Conservation (phyloP, 1,140 invertebrate species). For the Drosophila pruinosa region DNA sequence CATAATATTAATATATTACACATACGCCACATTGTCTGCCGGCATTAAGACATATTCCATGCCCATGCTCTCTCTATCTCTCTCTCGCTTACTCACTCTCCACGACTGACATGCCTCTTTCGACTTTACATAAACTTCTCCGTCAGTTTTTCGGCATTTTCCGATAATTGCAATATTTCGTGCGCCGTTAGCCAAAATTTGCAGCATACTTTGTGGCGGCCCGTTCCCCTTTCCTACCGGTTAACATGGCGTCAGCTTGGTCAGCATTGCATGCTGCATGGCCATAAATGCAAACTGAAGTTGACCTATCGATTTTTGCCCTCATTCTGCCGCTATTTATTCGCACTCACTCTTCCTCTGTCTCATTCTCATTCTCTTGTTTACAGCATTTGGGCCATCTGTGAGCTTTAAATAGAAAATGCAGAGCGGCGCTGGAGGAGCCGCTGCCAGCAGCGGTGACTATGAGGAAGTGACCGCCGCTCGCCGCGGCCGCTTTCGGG, state of each 20-base stretch:
- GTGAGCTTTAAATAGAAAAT: conserved; percentile 37
- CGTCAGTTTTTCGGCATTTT: conserved; percentile 5
- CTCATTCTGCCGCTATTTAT: neutral
- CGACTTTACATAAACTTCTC: neutral
- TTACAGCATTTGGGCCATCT: conserved; percentile 38
- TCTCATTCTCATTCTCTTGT: neutral
- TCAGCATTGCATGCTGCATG: conserved; percentile 19
- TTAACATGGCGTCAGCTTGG: neutral
- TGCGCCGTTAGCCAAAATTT: neutral
- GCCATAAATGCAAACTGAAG: conserved; percentile 29
- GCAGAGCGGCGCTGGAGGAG: conserved; percentile 63
- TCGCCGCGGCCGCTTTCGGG: conserved; percentile 78
- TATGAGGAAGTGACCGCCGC: conserved; percentile 79
- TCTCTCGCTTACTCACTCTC: neutral
- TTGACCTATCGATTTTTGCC: conserved; percentile 52
- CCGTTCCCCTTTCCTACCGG: neutral
- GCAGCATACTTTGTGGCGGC: conserved; percentile 35
- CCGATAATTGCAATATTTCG: neutral
- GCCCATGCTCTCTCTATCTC: neutral
- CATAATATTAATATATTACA: conserved; percentile 37
- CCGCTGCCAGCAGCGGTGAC: conserved; percentile 54
- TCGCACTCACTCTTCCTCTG: neutral
- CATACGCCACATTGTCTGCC: conserved; percentile 64
- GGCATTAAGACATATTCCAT: conserved; percentile 16
- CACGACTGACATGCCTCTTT: conserved; percentile 1